Conservation (phyloP, 2,113 vertebrate species). For the Anolis sagrei region DNA sequence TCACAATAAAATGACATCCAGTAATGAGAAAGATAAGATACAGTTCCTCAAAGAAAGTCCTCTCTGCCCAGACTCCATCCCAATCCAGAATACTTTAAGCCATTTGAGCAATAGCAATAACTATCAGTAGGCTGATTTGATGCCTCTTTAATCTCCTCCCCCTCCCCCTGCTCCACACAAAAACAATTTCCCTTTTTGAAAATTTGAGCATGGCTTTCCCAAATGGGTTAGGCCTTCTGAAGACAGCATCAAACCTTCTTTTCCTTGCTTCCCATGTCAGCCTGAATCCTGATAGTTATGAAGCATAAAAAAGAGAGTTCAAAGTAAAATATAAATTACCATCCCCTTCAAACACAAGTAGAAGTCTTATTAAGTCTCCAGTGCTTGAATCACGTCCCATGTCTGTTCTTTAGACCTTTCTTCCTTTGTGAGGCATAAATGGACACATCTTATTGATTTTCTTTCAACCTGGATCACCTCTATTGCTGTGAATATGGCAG, state of each 20-base stretch:
- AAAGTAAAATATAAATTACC: conserved; percentile 84
- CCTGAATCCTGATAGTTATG: conserved; percentile 82
- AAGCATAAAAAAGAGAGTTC: conserved; percentile 80
- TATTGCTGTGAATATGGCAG: conserved; percentile 92
- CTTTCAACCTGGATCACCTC: conserved; percentile 95
- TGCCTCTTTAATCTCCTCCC: conserved; percentile 78
- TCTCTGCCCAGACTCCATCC: conserved; percentile 67
- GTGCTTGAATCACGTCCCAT: conserved; percentile 85
- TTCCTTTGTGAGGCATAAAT: conserved; percentile 91
- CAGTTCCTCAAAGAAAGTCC: conserved; percentile 72
- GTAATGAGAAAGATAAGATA: conserved; percentile 74
- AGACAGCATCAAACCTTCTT: conserved; percentile 84
- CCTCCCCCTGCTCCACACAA: not conserved
- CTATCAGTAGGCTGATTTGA: conserved; percentile 75
- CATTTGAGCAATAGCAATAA: conserved; percentile 75
- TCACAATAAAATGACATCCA: conserved; percentile 66
- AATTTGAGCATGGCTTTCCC: conserved; percentile 79
- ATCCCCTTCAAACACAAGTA: conserved; percentile 79
- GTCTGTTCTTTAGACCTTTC: conserved; percentile 85
- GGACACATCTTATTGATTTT: conserved; percentile 97
- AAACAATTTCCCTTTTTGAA: conserved; percentile 82
- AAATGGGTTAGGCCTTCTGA: conserved; percentile 81
- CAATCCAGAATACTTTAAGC: conserved; percentile 76
- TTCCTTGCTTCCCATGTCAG: conserved; percentile 82
- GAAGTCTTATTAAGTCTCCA: conserved; percentile 86